Evolutionary conservation across 1,140 invertebrate species (phyloP).

Genomic region (Luehdorfia chinensis): DNA sequence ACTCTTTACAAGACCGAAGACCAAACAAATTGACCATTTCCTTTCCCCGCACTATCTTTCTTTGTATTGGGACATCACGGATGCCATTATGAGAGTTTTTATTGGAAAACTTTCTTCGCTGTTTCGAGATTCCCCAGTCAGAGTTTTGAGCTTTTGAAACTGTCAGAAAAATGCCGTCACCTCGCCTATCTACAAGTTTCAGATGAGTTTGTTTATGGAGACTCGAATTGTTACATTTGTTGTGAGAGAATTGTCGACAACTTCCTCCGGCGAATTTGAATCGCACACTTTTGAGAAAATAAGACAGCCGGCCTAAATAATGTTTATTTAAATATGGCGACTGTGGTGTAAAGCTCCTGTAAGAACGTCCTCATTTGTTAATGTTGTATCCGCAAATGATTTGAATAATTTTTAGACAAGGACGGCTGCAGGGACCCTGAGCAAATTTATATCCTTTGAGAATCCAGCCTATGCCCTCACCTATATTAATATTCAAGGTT

Average conservation of each 20-base stretch:
- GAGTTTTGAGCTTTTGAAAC: slow-evolving; percentile 12
- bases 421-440: background rate
- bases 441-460: background rate
- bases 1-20: too few relatives aligned
- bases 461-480: background rate
- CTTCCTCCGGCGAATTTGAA: too few relatives aligned
- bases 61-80: slow-evolving; percentile 21
- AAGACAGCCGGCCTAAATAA: too few relatives aligned
- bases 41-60: too few relatives aligned
- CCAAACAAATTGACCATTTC: too few relatives aligned
- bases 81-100: slow-evolving; percentile 27
- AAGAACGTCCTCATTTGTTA: background rate
- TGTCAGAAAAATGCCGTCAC: slow-evolving; percentile 15
- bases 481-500: too few relatives aligned
- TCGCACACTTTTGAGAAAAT: too few relatives aligned
- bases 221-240: too few relatives aligned
- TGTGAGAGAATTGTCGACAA: too few relatives aligned
- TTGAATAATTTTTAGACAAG: background rate
- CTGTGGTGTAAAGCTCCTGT: background rate
- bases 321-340: too few relatives aligned
- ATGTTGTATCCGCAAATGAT: background rate
- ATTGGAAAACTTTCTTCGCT: slow-evolving; percentile 26
- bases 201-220: slow-evolving; percentile 14
- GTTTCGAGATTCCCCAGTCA: slow-evolving; percentile 3
- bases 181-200: slow-evolving; percentile 9